Evolutionary conservation across 2,113 vertebrate genomes (phyloP).

Genomic region (Todiramphus saurophagus): DNA sequence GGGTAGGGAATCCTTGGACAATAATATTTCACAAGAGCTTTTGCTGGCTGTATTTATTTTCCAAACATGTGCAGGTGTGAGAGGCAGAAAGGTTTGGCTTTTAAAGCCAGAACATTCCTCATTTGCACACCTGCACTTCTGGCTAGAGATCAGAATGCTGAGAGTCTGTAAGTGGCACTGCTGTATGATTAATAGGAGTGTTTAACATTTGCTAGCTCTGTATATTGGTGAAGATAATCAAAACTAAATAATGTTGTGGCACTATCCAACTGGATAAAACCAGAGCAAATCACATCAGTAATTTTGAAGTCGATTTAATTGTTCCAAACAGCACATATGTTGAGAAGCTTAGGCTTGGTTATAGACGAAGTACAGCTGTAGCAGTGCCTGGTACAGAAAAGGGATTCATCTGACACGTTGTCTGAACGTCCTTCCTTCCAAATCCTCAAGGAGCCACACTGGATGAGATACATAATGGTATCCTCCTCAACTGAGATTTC

Average conservation of each 20-base stretch:
- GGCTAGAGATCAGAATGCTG: background rate
- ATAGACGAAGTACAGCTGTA: background rate
- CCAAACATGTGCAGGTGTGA: background rate
- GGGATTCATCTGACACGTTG: background rate
- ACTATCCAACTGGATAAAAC: background rate
- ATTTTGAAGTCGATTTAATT: background rate
- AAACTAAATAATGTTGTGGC: background rate
- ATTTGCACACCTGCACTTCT: constrained; percentile 40
- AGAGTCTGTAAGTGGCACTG: background rate
- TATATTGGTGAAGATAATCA: background rate
- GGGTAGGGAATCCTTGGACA: background rate
- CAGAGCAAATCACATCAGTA: background rate
- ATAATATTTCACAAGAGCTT: background rate
- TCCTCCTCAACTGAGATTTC: background rate
- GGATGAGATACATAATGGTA: background rate
- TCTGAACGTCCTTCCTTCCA: background rate
- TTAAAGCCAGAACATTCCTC: background rate
- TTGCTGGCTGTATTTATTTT: background rate
- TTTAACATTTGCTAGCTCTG: background rate
- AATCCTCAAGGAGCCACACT: background rate
- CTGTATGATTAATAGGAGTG: background rate
- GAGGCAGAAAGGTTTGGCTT: background rate
- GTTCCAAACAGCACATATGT: background rate
- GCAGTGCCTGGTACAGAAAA: background rate
- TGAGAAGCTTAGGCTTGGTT: background rate